Evolutionary conservation across 2,797 vertebrate species (phyloP).

Genomic region (Rhincodon typus): DNA sequence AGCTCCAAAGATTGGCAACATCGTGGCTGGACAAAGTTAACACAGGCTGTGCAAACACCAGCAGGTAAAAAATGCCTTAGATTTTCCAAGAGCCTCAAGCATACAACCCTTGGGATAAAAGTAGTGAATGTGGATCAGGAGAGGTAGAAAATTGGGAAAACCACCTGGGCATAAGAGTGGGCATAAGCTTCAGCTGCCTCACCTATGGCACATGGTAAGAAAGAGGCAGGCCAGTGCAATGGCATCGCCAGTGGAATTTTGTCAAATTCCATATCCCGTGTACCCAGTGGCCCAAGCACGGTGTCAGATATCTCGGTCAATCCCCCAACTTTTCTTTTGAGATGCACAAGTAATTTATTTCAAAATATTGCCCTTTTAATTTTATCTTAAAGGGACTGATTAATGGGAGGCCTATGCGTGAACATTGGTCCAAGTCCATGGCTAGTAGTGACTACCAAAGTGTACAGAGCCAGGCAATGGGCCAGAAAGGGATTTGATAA

Average conservation of each 20-base stretch:
- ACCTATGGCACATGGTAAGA: not conserved
- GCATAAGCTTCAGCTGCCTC: not conserved
- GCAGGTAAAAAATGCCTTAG: not conserved
- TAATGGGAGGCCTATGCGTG: too few species aligned
- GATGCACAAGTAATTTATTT: too few species aligned
- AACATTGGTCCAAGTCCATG: too few species aligned
- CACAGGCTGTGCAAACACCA: not conserved
- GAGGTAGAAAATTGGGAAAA: not conserved
- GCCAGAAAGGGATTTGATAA: too few species aligned
- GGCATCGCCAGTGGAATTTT: not conserved
- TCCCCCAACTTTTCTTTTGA: too few species aligned
- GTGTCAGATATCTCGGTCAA: too few species aligned
- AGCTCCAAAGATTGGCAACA: not conserved
- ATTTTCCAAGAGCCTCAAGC: not conserved
- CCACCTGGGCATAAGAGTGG: not conserved
- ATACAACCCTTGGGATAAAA: not conserved
- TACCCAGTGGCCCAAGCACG: not conserved
- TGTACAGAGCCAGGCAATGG: too few species aligned
- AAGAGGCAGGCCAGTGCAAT: not conserved
- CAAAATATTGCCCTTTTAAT: too few species aligned
- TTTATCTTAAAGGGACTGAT: too few species aligned
- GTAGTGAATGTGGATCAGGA: not conserved
- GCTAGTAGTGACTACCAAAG: too few species aligned
- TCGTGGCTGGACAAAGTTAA: too few species aligned
- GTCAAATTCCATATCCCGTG: not conserved